Conservation (phyloP, 2,888 invertebrate genomes). For the Conomelus anceps region DNA sequence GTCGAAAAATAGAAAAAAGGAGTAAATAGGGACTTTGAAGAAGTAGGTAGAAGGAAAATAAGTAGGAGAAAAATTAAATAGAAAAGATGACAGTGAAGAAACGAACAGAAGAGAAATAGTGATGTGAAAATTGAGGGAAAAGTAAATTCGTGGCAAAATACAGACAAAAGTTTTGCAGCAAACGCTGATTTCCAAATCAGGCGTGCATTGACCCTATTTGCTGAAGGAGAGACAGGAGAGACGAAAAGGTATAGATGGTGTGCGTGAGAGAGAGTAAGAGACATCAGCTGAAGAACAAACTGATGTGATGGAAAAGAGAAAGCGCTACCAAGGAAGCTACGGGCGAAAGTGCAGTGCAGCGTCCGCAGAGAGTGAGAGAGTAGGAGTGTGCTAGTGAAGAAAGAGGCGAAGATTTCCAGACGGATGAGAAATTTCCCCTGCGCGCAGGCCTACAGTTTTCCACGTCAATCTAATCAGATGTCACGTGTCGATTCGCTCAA, state of each 20-base stretch:
- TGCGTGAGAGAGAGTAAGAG: neutral
- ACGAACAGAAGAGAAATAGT: neutral
- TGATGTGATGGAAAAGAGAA: neutral
- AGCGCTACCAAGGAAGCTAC: neutral
- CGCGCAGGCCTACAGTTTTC: neutral
- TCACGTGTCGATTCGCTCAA: neutral
- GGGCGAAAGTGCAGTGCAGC: neutral
- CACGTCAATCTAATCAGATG: neutral
- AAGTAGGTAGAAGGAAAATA: neutral
- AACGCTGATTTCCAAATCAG: neutral
- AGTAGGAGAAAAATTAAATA: too few species aligned
- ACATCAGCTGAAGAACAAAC: neutral
- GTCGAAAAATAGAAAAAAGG: neutral
- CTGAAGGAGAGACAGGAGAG: neutral
- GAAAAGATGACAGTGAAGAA: neutral
- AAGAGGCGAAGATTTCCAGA: neutral
- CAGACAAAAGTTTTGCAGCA: neutral
- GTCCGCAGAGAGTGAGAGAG: neutral
- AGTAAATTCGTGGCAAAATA: neutral
- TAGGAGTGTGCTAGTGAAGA: too few species aligned
- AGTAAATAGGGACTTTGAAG: too few species aligned
- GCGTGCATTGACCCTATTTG: neutral
- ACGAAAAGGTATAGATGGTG: neutral
- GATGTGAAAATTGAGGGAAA: neutral
- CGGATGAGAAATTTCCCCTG: neutral